Percentiles rank a stretch among this genome's conserved stretches.
phyloP scores from a whole-genome alignment of 2,797 vertebrate genomes.

The Tragopan temminckii region DNA sequence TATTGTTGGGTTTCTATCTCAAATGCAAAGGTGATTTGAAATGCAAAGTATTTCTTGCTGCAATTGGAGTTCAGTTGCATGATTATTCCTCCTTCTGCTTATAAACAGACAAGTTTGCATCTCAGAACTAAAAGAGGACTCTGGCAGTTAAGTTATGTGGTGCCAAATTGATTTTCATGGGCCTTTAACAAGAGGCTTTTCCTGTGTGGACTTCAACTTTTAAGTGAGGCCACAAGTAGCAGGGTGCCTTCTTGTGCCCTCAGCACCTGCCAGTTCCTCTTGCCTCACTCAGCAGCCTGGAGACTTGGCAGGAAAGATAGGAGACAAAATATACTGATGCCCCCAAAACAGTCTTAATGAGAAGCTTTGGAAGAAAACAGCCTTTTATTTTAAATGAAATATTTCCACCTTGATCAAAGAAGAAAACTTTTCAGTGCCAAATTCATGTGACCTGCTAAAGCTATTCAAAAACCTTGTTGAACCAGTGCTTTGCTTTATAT shows the following conservation, averaged over 20 bases:
- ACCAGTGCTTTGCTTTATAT: neutral
- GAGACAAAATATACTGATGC: neutral
- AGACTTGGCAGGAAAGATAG: conserved; percentile 16
- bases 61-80: neutral
- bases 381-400: neutral
- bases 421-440: neutral
- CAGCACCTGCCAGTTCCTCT: neutral
- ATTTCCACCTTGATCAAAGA: conserved; percentile 16
- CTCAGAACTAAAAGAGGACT: neutral
- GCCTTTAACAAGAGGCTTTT: neutral
- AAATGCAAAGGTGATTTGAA: neutral
- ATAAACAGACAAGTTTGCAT: neutral
- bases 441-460: conserved; percentile 4
- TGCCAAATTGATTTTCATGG: neutral
- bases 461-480: neutral
- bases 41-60: neutral
- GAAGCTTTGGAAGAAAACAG: neutral
- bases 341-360: conserved; percentile 15
- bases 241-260: neutral
- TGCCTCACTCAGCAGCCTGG: neutral
- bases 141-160: neutral
- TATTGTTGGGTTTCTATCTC: neutral
- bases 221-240: neutral
- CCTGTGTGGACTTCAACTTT: neutral
- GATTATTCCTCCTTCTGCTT: neutral